A percentile compares a stretch with the other conserved stretches of the same genome.
Evolutionary conservation across 2,113 vertebrate species (phyloP).

Genomic region (Solenodon paradoxus): DNA sequence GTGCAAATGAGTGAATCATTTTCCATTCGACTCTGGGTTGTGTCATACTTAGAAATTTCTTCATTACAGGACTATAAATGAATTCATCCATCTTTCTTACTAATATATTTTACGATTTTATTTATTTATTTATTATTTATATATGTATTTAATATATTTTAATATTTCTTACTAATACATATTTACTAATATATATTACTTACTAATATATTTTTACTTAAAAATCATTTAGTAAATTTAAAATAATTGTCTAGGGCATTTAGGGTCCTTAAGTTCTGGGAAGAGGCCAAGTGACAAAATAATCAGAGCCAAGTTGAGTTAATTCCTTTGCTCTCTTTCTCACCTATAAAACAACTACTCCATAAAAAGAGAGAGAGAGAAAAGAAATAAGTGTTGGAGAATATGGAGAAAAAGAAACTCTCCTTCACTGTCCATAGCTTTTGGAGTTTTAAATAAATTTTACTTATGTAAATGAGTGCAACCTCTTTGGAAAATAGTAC

Average conservation of each 20-base stretch:
- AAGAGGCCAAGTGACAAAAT: neutral
- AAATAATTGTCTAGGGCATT: neutral
- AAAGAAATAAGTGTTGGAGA: too few relatives aligned
- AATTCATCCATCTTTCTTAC: neutral
- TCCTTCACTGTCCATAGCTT: too few relatives aligned
- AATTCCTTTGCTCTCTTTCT: neutral
- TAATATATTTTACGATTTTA: too few relatives aligned
- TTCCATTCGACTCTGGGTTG: conserved; percentile 7
- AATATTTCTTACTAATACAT: too few relatives aligned
- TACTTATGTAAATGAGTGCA: too few relatives aligned
- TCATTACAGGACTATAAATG: neutral
- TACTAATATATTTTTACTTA: neutral
- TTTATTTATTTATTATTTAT: too few relatives aligned
- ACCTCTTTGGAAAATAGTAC: too few relatives aligned
- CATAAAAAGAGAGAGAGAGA: too few relatives aligned
- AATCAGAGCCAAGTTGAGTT: neutral
- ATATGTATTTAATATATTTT: too few relatives aligned
- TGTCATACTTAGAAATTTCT: neutral
- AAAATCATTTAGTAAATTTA: neutral
- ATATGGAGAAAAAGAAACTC: too few relatives aligned
- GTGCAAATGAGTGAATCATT: neutral
- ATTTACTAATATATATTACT: too few relatives aligned
- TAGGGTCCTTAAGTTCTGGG: neutral
- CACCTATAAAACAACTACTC: neutral
- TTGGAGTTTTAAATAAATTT: too few relatives aligned